Evolutionary conservation across 2,888 invertebrate species (phyloP), one percentile per base, ranked within the genome.

Genomic region (Hydriomena furcata): DNA sequence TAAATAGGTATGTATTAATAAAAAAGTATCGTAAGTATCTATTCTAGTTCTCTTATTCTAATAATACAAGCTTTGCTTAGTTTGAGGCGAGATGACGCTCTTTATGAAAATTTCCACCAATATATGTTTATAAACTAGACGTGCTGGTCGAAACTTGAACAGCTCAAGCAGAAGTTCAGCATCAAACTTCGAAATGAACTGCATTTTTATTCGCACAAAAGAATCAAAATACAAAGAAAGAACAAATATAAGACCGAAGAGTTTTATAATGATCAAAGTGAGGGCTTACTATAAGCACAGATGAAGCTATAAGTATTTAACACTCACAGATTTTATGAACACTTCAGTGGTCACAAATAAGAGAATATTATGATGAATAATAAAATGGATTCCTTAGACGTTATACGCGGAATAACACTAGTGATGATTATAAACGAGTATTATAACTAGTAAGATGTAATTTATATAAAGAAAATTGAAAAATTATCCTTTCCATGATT

Each of bases 131-230:
- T n/a, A 41, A 52, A 46, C 45, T 35, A 55, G 45, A 28, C 40
- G 43, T 43, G 44, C 52, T 43, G 45, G 51, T 52, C 55, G 42
- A 13, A 47, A 49, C 48, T 52, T 25, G 40, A 36, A 27, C 47
- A 50, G 50, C 44, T 47, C 31, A 52, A 41, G 50, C 31, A 20
- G 12, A 46, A 46, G 50, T 54, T 56, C 48, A 51, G 48, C 42
- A 41, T 34, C 7, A 25, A 54, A 60, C 54, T 60, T 55, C 35
- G 30, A 52, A 47, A 60, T 50, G 35, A 55, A 53, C 49, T 51
- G 55, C 52, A 52, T 59, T 57, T 59, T 55, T 52, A 57, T 53
- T 32, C 28, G 25, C 34, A 37, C 28, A 28, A 34, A 47, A 47
- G 23, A 32, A 42, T 42, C 17, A 21, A 32, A 5, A 2, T 5